A percentile compares a stretch with the other conserved stretches of the same genome.
Evolutionary conservation across 92 coral and sea anemone genomes (phyloP).

Genomic region (Pocillopora grandis): DNA sequence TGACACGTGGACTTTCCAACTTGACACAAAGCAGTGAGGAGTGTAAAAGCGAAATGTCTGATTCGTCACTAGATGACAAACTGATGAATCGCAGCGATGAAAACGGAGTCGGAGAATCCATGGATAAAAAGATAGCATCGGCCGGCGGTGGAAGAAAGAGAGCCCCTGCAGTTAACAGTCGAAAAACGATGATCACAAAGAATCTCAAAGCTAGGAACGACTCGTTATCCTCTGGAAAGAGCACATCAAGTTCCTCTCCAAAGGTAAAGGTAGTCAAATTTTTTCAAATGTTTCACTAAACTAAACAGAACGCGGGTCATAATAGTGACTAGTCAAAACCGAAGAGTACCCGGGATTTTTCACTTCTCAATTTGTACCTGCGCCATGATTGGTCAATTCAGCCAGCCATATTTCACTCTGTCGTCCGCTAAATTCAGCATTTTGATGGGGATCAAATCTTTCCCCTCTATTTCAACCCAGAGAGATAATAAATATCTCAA

Average conservation of each 20-base stretch:
- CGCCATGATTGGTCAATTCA: too few relatives aligned
- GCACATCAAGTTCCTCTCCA: neutral
- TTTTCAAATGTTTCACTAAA: neutral
- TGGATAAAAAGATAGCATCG: neutral
- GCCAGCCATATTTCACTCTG: too few relatives aligned
- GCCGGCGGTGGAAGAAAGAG: neutral
- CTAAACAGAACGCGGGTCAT: too few relatives aligned
- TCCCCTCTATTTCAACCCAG: too few relatives aligned
- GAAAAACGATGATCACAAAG: neutral
- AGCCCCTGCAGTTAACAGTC: neutral
- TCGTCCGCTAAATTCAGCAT: too few relatives aligned
- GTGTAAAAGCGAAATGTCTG: slow-evolving; percentile 2
- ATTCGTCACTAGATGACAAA: neutral
- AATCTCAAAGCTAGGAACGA: neutral
- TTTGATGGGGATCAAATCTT: too few relatives aligned
- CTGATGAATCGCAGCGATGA: neutral
- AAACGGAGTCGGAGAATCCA: neutral
- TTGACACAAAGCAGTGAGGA: slow-evolving; percentile 21
- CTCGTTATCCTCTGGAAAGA: neutral
- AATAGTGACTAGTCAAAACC: too few relatives aligned
- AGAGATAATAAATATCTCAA: too few relatives aligned
- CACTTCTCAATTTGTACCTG: too few relatives aligned
- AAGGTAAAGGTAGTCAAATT: neutral
- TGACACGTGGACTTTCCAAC: neutral
- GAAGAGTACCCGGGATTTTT: too few relatives aligned